Evolutionary conservation across 2,888 invertebrate species (phyloP), one percentile per base, ranked within the genome.

Genomic region (Selenia dentaria): DNA sequence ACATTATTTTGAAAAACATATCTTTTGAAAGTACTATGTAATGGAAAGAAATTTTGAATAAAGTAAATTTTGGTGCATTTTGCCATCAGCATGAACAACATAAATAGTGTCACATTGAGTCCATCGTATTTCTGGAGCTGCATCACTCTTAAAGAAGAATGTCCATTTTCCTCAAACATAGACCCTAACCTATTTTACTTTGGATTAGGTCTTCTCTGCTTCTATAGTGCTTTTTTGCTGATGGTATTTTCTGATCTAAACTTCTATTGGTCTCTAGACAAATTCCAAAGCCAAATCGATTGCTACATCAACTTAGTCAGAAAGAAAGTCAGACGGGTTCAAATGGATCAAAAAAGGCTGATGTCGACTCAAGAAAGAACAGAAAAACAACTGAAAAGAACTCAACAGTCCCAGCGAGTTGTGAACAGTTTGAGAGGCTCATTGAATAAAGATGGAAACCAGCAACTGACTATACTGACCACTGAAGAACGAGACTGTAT

Each of bases 121-220:
- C 39, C 31, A 32, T 51, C 84, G 8, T 82, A 79, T 50, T 81
- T 88, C 52, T 88, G 86, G 88, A 72, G 57, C 48, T 89, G 86
- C 29, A 12, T 88, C 28, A 83, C 76, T 3, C 52, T 83, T 0
- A 68, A 60, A 20, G 64, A 81, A 3, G 78, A 83, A 1, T 90
- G 87, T 41, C 76, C 79, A 1, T 79, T 86, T 44, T 69, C 74
- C 35, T 71, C 77, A 2, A 54, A 51, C 1, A 32, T 47, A 1
- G 80, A 86, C 53, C 73, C 83, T 1, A 80, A 79, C 20, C 38
- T 87, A 9, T 66, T 70, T 34, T 85, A 81, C 57, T 87, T 80
- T 26, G 81, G 74, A 1, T 12, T 77, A 1, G 68, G 70, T 4
- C 48, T 89, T 8, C 36, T 67, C 0, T 52, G 59, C 10, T 52